Evolutionary conservation across 2,888 invertebrate genomes (phyloP), one percentile per base, ranked within the genome.

Genomic region (Pachycephus smyrnensis): DNA sequence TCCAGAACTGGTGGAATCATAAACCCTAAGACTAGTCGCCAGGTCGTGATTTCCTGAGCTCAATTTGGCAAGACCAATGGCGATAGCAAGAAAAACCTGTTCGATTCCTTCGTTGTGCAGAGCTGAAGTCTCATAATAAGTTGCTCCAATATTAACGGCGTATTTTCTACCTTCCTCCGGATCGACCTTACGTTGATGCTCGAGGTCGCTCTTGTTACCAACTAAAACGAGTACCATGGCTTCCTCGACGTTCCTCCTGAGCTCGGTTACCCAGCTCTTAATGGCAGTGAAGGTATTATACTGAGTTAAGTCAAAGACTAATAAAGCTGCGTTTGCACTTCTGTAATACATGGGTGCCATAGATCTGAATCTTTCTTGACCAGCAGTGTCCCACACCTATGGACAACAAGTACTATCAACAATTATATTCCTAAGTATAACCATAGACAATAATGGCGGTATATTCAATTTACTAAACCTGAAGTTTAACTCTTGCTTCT

Each of bases 331-430:
- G 90, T 97, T 97, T 0, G 98, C 96, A 89, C 97, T 97, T 76
- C 98, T 93, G 90, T 98, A 98, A 90, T 98, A 98, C 97, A 98
- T 97, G 11, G 98, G 98, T 0, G 97, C 97, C 95, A 98, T 98
- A 0, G 98, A 96, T 80, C 96, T 94, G 90, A 97, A 98, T 75
- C 97, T 91, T 91, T 97, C 97, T 89, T 97, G 97, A 0, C 97
- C 97, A 0, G 97, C 97, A 0, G 97, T 97, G 91, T 97, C 97
- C 97, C 97, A 97, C 4, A 97, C 95, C 95, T 97, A 92, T 9
- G 92, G 87, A 81, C 89, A 89, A 77, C 92, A 81, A 81, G 77
- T 23, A 40, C 1, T 92, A 82, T 92, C 91, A 92, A 35, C 4
- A n/a, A 73, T 31, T 73, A 31, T n/a, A 31, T n/a, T 73, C 11